These are phyloP conservation scores for Idaea straminata DNA, from an alignment of 2,888 invertebrate species.

Conservation along the genomic window DNA sequence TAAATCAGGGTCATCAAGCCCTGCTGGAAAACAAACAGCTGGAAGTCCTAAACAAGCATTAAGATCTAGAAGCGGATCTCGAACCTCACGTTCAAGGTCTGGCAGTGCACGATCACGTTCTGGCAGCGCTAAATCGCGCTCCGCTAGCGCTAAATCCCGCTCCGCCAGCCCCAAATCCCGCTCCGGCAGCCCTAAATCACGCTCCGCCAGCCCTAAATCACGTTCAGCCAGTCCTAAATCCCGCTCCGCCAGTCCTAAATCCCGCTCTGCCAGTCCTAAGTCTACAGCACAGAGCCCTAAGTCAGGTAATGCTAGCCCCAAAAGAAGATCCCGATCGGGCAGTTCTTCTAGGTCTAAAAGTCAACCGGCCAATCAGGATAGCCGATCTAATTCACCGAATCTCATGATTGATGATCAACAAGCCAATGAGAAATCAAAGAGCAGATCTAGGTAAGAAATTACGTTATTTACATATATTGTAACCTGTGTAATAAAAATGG, in stretches of 20 bases:
- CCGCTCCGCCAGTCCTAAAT: conserved; percentile 54
- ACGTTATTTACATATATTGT: neutral
- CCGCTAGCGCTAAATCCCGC: conserved; percentile 52
- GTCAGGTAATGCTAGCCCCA: conserved; percentile 65
- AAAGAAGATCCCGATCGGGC: conserved; percentile 38
- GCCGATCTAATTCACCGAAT: conserved; percentile 76
- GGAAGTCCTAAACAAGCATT: conserved; percentile 61
- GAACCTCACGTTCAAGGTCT: conserved; percentile 51
- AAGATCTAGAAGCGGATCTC: conserved; percentile 64
- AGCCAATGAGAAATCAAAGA: conserved; percentile 60
- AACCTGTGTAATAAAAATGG: neutral
- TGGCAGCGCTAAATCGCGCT: conserved; percentile 47
- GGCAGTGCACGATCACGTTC: conserved; percentile 55
- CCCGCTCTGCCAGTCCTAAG: conserved; percentile 55
- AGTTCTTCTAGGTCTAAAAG: conserved; percentile 35
- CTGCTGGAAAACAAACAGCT: conserved; percentile 60
- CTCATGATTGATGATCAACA: conserved; percentile 76
- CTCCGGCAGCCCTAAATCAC: conserved; percentile 66
- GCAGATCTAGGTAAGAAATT: conserved; percentile 58
- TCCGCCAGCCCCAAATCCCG: conserved; percentile 45
- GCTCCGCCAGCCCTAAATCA: conserved; percentile 55
- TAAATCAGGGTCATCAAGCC: conserved; percentile 70
- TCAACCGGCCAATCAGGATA: conserved; percentile 58
- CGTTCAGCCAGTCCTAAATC: conserved; percentile 35
- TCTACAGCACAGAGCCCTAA: conserved; percentile 59